These are phyloP conservation scores for Smithornis capensis DNA, from an alignment of 2,113 vertebrate genomes.

Conservation along the genomic window DNA sequence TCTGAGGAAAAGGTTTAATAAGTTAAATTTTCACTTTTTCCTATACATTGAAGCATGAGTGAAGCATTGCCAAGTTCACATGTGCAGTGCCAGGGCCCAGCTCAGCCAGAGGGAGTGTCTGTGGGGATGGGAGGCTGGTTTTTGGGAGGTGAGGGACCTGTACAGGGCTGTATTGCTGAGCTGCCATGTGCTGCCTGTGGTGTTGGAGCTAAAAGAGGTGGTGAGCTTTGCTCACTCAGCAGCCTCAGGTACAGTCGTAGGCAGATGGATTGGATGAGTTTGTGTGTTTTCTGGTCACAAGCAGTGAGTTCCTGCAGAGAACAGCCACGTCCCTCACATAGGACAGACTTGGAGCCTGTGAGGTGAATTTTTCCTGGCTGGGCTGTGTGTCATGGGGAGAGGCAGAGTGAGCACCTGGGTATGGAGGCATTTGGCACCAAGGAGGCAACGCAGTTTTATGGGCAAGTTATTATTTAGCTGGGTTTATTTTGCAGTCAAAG, in stretches of 20 bases:
- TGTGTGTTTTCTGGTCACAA: not conserved
- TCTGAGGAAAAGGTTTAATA: not conserved
- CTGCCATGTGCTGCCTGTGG: rapidly evolving
- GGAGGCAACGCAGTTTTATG: not conserved
- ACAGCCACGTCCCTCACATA: not conserved
- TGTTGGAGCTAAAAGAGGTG: not conserved
- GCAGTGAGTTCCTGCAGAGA: not conserved
- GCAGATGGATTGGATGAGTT: not conserved
- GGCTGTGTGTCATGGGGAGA: not conserved
- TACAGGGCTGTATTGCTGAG: not conserved
- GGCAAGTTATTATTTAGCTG: conserved; percentile 13
- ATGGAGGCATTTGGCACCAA: not conserved
- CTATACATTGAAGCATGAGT: rapidly evolving
- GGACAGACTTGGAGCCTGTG: not conserved
- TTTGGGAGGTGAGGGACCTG: not conserved
- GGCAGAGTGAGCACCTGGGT: not conserved
- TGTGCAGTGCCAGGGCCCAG: not conserved
- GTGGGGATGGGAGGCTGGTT: not conserved
- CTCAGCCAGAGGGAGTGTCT: rapidly evolving
- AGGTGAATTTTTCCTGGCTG: not conserved
- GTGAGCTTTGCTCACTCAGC: not conserved
- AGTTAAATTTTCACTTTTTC: not conserved
- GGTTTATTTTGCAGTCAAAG: not conserved
- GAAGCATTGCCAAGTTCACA: not conserved
- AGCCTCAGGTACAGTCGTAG: not conserved